A percentile compares a stretch with the other conserved stretches of the same genome.
phyloP scores from a whole-genome alignment of 2,888 invertebrate genomes.

The Drosophila macrothrix region DNA sequence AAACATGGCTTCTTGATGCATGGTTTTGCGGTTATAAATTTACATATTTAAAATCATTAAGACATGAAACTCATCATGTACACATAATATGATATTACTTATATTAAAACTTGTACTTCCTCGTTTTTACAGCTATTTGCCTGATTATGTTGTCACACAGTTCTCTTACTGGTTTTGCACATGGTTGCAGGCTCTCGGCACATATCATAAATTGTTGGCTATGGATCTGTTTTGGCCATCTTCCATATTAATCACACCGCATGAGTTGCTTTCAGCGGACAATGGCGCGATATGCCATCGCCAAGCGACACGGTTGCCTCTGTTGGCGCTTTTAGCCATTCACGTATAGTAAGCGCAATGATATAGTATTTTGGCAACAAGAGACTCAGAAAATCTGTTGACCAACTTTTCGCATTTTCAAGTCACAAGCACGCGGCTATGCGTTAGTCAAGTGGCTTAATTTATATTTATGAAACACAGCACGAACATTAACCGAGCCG shows the following conservation, averaged over 20 bases:
- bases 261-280: slow-evolving; percentile 76
- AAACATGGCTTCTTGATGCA: not conserved
- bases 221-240: slow-evolving; percentile 70
- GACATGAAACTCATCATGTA: not conserved
- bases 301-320: slow-evolving; percentile 17
- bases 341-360: slow-evolving; percentile 17
- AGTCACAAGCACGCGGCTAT: slow-evolving; percentile 50
- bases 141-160: slow-evolving; percentile 72
- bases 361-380: slow-evolving; percentile 42
- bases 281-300: slow-evolving; percentile 71
- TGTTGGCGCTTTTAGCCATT: slow-evolving; percentile 16
- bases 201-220: slow-evolving; percentile 46
- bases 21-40: too few species aligned
- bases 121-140: slow-evolving; percentile 9
- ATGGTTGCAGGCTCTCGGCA: slow-evolving; percentile 6
- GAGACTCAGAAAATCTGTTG: slow-evolving; percentile 49
- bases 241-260: slow-evolving; percentile 78
- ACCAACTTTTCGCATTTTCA: slow-evolving; percentile 64
- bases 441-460: slow-evolving; percentile 80
- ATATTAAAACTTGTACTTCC: slow-evolving; percentile 2
- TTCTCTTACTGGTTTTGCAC: not conserved
- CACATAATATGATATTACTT: not conserved
- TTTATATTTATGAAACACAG: slow-evolving; percentile 75
- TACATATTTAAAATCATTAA: not conserved
- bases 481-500: slow-evolving; percentile 63